Percentiles rank a stretch among this genome's conserved stretches.
Evolutionary conservation across 64 coral and sea anemone genomes (phyloP).

Genomic region (Montipora cactus): DNA sequence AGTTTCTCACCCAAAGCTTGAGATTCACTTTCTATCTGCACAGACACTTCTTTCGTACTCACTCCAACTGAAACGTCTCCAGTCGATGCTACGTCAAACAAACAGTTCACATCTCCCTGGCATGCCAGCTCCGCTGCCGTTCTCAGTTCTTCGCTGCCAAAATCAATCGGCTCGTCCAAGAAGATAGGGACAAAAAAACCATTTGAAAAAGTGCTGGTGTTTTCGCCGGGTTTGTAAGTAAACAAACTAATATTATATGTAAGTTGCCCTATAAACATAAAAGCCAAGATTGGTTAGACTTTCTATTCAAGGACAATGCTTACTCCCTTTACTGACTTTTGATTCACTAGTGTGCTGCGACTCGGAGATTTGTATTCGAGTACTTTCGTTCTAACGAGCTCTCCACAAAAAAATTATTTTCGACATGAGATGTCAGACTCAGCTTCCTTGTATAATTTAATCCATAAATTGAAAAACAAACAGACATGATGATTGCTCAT

Average conservation of each 20-base stretch:
- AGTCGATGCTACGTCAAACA: slow-evolving; percentile 49
- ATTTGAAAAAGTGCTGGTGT: slow-evolving; percentile 3
- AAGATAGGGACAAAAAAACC: neutral
- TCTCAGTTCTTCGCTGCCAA: slow-evolving; percentile 8
- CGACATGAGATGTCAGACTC: too few species aligned
- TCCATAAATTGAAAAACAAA: too few species aligned
- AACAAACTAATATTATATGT: neutral
- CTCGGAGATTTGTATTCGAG: too few species aligned
- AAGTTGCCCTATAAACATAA: slow-evolving; percentile 31
- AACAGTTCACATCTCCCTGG: slow-evolving; percentile 23
- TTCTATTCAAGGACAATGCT: too few species aligned
- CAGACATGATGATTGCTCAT: too few species aligned
- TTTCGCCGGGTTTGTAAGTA: slow-evolving; percentile 16
- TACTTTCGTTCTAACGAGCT: too few species aligned
- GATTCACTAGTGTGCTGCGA: too few species aligned
- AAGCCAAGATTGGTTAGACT: neutral
- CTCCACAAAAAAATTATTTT: too few species aligned
- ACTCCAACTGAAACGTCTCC: slow-evolving; percentile 29
- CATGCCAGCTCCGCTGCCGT: slow-evolving; percentile 4
- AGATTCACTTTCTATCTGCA: slow-evolving; percentile 9
- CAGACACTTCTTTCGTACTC: slow-evolving; percentile 18
- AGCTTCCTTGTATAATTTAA: too few species aligned
- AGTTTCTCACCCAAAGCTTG: neutral
- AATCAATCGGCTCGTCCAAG: slow-evolving; percentile 5
- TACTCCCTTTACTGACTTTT: too few species aligned